Evolutionary conservation across 2,113 vertebrate genomes (phyloP).

Genomic region (Lanius ludovicianus): DNA sequence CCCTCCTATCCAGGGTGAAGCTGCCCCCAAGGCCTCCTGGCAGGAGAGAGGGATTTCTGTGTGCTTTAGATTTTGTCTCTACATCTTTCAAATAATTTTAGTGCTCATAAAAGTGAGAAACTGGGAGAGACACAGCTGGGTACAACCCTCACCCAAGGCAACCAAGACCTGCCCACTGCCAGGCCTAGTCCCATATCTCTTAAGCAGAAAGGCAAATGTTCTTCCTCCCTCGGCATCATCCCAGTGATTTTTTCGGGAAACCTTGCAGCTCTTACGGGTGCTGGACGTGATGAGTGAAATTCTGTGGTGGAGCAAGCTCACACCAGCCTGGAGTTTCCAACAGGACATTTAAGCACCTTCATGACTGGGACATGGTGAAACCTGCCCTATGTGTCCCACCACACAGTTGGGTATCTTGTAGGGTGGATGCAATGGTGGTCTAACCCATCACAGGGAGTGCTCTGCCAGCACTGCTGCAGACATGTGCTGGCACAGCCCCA

Average conservation of each 20-base stretch:
- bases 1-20: neutral
- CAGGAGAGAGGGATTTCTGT: neutral
- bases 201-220: neutral
- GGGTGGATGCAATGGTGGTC: neutral
- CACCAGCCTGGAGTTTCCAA: neutral
- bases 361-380: neutral
- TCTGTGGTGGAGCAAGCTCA: neutral
- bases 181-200: neutral
- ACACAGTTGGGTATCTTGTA: neutral
- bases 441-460: rapidly evolving
- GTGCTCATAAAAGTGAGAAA: conserved; percentile 1
- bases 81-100: neutral
- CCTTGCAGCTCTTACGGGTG: rapidly evolving
- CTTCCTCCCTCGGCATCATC: neutral
- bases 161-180: neutral
- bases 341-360: neutral
- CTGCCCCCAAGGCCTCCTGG: neutral
- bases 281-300: neutral
- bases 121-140: neutral
- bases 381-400: neutral
- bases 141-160: neutral
- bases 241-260: neutral
- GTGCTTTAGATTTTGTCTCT: neutral
- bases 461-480: neutral
- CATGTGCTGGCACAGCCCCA: neutral